Percentiles rank a stretch among this genome's conserved stretches.
These are phyloP conservation scores for Mythimna loreyi DNA, from an alignment of 2,888 invertebrate species.

Conservation along the genomic window DNA sequence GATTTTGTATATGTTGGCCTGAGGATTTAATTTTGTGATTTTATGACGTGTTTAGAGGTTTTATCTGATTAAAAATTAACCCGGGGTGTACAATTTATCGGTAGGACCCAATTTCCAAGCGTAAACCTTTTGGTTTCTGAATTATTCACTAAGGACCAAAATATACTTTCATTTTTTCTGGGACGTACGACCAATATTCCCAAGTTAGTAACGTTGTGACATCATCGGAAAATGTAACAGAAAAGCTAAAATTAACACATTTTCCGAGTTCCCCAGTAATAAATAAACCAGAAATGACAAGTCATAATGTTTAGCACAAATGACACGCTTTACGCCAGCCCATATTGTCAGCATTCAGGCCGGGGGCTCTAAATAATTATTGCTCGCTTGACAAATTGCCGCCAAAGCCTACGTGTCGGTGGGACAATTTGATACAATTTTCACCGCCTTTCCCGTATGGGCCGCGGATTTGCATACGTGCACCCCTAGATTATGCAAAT, in stretches of 20 bases:
- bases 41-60: constrained; percentile 35
- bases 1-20: constrained; percentile 45
- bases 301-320: constrained; percentile 65
- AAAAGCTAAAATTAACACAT: constrained; percentile 14
- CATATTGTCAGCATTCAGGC: constrained; percentile 76
- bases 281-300: constrained; percentile 62
- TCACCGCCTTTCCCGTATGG: constrained; percentile 85
- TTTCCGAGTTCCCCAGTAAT: constrained; percentile 31
- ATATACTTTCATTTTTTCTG: no score
- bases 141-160: no score
- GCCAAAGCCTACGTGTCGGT: constrained; percentile 86
- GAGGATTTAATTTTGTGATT: constrained; percentile 50
- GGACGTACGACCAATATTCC: no score
- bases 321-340: constrained; percentile 65
- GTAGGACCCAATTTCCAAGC: not conserved
- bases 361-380: constrained; percentile 87
- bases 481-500: constrained; percentile 88
- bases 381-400: constrained; percentile 89
- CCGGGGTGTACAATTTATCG: not conserved
- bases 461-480: constrained; percentile 88
- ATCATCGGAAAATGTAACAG: not conserved
- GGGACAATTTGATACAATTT: constrained; percentile 90
- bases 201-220: no score
- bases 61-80: constrained; percentile 35
- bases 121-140: not conserved